Percentiles rank a stretch among this genome's conserved stretches.
Conservation (phyloP, 2,888 invertebrate genomes). For the Lottia gigantea region DNA sequence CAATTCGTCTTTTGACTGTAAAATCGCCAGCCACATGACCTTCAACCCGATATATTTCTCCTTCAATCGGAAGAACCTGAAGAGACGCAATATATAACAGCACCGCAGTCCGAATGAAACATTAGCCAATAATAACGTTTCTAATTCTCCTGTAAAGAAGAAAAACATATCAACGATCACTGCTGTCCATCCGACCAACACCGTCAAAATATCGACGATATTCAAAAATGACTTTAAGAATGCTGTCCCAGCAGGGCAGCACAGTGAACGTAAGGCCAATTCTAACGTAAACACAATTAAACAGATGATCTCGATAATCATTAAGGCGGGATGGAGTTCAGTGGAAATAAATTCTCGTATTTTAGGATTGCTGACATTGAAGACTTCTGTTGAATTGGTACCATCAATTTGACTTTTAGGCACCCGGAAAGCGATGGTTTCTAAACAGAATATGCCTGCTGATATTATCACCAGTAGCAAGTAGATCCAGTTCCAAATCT, state of each 20-base stretch:
- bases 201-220: conserved; percentile 15
- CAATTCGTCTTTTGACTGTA: conserved; percentile 14
- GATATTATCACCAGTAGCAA: conserved; percentile 13
- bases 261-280: background rate
- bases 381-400: background rate
- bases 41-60: conserved; percentile 6
- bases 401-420: conserved; percentile 9
- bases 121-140: background rate
- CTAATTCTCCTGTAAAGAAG: background rate
- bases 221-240: conserved; percentile 7
- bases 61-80: conserved; percentile 16
- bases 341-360: conserved; percentile 6
- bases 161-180: conserved; percentile 6
- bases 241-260: background rate
- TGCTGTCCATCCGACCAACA: conserved; percentile 14
- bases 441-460: conserved; percentile 13
- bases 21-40: conserved; percentile 9
- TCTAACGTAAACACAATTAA: conserved; percentile 11
- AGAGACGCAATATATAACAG: conserved; percentile 11
- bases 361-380: background rate
- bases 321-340: background rate
- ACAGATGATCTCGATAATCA: conserved; percentile 5
- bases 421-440: conserved; percentile 7
- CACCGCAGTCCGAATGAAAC: conserved; percentile 10
- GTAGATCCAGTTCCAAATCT: conserved; percentile 13